Conservation (phyloP, 1,140 invertebrate species). For the Aplysia californica region DNA sequence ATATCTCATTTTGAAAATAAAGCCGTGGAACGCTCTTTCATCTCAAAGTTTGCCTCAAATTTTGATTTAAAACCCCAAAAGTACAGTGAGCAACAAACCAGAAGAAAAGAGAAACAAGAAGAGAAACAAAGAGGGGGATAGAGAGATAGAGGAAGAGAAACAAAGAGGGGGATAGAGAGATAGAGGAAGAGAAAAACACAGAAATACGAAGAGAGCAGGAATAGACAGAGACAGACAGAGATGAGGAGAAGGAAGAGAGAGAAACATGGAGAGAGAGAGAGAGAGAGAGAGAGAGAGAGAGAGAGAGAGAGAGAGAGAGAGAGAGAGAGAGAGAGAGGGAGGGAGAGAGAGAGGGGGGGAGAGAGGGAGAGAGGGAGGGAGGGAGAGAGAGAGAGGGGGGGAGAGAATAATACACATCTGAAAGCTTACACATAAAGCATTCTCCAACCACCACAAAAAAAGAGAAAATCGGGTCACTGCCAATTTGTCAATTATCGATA, state of each 20-base stretch:
- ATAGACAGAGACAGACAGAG: background rate
- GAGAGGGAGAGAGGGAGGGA: background rate
- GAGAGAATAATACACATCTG: background rate
- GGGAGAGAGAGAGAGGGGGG: background rate
- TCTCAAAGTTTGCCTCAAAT: no score
- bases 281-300: no score
- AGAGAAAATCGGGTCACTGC: background rate
- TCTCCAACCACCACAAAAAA: background rate
- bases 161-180: background rate
- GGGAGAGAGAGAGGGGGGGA: no score
- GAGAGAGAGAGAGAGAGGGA: background rate
- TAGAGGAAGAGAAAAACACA: background rate
- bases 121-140: no score
- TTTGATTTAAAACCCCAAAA: no score
- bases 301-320: no score
- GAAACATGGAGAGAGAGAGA: background rate
- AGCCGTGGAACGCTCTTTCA: no score
- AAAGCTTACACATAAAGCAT: background rate
- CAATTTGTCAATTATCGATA: background rate
- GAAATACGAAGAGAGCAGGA: no score
- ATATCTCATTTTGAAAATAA: no score
- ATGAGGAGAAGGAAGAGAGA: background rate
- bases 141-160: background rate
- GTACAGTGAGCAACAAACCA: no score
- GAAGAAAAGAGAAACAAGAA: no score